phyloP scores from a whole-genome alignment of 2,113 vertebrate genomes.

The Onychostruthus taczanowskii region DNA sequence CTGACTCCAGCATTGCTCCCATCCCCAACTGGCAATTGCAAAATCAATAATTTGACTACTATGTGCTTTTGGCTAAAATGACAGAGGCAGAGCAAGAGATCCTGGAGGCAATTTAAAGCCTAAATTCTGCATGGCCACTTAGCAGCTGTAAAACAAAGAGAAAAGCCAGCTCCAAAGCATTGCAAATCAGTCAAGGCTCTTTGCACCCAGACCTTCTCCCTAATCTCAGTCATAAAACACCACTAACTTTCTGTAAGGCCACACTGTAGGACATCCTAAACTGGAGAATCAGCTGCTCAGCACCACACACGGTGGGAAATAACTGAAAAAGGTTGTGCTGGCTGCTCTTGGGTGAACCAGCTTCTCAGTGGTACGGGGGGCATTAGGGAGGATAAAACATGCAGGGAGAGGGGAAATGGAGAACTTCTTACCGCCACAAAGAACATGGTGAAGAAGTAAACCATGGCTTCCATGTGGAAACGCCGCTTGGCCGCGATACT shows the following conservation, averaged over 20 bases:
- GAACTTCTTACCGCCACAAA: slow-evolving; percentile 85
- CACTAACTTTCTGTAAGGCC: not conserved
- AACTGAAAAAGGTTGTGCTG: not conserved
- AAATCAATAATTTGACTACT: not conserved
- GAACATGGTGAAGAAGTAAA: slow-evolving; percentile 98
- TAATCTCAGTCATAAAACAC: not conserved
- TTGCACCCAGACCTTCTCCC: not conserved
- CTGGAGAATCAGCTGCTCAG: not conserved
- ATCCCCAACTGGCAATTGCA: slow-evolving; percentile 8
- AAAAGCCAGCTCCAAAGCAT: not conserved
- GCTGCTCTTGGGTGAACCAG: not conserved
- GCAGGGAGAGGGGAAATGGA: not conserved
- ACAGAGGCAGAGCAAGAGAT: not conserved
- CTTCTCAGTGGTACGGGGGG: rapidly evolving
- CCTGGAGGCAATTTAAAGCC: slow-evolving; percentile 27
- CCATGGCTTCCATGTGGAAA: slow-evolving; percentile 99
- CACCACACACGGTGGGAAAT: rapidly evolving
- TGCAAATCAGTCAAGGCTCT: not conserved
- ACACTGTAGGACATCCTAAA: not conserved
- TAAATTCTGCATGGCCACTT: not conserved
- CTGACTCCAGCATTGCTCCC: not conserved
- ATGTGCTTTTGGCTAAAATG: not conserved
- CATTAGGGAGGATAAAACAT: not conserved
- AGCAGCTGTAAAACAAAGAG: slow-evolving; percentile 13
- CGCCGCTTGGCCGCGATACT: slow-evolving; percentile 89